Evolutionary conservation across 2,888 invertebrate species (phyloP), one percentile per base, ranked within the genome.

Genomic region (Thereva unica): DNA sequence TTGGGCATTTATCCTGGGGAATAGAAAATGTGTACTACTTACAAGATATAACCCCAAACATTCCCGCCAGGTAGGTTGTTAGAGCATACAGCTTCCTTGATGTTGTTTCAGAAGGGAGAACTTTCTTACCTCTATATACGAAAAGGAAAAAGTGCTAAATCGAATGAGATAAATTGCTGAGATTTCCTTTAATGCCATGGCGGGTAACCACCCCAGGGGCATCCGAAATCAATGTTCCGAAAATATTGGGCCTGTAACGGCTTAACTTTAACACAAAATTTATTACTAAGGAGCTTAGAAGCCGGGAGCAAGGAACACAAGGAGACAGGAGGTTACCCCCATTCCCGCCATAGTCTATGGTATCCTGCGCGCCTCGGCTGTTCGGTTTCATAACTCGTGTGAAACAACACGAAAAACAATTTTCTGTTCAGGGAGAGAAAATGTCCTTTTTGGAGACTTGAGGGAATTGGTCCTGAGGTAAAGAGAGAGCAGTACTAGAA

Each of bases 201-300:
- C 53, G 37, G 53, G 53, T 53, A 38, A 7, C 53, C 38, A 40
- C 40, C 53, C 53, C 23, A 38, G 53, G 53, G 53, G 23, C 53
- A 53, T 53, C 38, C 53, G 53, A 53, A 53, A 53, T 53, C 53
- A 53, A 53, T 53, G 53, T 53, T 53, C 38, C n/a, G 53, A 53
- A 53, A 53, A 53, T 53, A 53, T 53, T 53, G 53, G 23, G 37
- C 38, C 53, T 53, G 53, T 53, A 37, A 53, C 53, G 40, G 40
- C 53, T 53, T 37, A 40, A 53, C 10, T 53, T 53, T 53, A 53
- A 53, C 53, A 53, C 6, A 10, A 37, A 53, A 53, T 53, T 53
- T 53, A 53, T 53, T 53, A 37, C 53, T 38, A 5, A 53, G 40
- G 23, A 23, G 23, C 23, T 23, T 23, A 23, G 23, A 23, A 23